phyloP scores from a whole-genome alignment of 2,888 invertebrate species.

The Proisotoma minuta region DNA sequence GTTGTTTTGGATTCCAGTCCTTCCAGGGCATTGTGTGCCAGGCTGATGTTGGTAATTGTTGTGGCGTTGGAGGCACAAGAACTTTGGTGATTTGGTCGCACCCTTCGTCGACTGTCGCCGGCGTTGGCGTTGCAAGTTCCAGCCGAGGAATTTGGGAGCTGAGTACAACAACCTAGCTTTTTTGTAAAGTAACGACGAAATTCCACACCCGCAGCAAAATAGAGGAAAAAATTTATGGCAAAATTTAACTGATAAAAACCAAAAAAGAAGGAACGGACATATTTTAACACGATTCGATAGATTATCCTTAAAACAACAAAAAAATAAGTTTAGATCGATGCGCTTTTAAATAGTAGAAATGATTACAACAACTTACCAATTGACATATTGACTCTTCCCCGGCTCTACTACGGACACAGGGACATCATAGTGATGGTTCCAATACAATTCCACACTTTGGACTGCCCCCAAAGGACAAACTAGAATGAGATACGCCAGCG shows the following conservation, averaged over 20 bases:
- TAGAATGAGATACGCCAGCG: constrained; percentile 51
- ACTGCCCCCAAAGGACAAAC: constrained; percentile 51
- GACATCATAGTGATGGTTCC: constrained; percentile 49
- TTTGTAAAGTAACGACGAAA: constrained; percentile 47
- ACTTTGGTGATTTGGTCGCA: neutral
- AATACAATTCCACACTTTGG: constrained; percentile 51
- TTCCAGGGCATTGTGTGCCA: no score
- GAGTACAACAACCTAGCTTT: constrained; percentile 14
- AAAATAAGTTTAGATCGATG: no score
- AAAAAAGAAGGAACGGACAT: constrained; percentile 51
- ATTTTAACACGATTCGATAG: constrained; percentile 51
- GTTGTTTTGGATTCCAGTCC: no score
- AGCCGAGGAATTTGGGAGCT: neutral
- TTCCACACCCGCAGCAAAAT: constrained; percentile 51
- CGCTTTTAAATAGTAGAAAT: no score
- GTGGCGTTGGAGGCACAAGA: constrained; percentile 1
- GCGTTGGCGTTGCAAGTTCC: neutral
- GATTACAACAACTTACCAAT: constrained; percentile 49
- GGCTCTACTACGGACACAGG: constrained; percentile 40
- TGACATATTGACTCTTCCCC: constrained; percentile 48
- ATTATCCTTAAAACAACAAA: no score
- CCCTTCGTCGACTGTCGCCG: neutral
- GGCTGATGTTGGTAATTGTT: neutral
- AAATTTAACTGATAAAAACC: constrained; percentile 52
- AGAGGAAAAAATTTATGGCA: constrained; percentile 51